Percentiles rank a stretch among this genome's conserved stretches.
Evolutionary conservation across 2,888 invertebrate species (phyloP).

Genomic region (Baronia brevicornis): DNA sequence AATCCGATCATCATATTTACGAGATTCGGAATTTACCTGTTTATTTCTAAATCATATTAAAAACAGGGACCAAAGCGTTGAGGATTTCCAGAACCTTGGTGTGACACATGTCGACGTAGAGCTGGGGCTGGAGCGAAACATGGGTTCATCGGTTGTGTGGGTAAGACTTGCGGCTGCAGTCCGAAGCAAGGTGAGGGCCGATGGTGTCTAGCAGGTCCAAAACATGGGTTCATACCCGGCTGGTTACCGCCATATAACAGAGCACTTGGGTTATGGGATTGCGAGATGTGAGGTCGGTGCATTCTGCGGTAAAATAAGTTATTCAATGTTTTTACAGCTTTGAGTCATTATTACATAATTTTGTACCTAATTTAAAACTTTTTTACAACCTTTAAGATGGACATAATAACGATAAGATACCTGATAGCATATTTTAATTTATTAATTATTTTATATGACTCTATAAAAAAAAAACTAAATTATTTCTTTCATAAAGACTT

Average conservation of each 20-base stretch:
- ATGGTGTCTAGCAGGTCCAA: conserved; percentile 21
- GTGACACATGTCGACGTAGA: conserved; percentile 27
- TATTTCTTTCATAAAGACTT: too few relatives aligned
- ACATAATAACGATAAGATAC: too few relatives aligned
- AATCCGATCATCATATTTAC: too few relatives aligned
- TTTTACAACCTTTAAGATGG: too few relatives aligned
- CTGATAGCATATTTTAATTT: too few relatives aligned
- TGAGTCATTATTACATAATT: too few relatives aligned
- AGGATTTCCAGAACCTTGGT: conserved; percentile 5
- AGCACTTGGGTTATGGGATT: conserved; percentile 15
- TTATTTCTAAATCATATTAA: conserved; percentile 5
- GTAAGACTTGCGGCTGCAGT: too few relatives aligned
- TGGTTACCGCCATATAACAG: conserved; percentile 10
- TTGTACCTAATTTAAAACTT: too few relatives aligned
- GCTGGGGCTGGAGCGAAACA: conserved; percentile 44
- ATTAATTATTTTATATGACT: too few relatives aligned
- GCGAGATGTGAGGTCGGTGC: conserved; percentile 42
- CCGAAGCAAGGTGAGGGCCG: conserved; percentile 24
- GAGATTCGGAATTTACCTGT: conserved; percentile 29
- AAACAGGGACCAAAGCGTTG: conserved; percentile 26
- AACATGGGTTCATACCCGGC: conserved; percentile 30
- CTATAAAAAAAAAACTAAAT: too few relatives aligned
- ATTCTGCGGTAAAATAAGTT: conserved; percentile 36
- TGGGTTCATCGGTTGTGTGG: conserved; percentile 24
- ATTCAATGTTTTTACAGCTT: conserved; percentile 7